Percentiles rank a stretch among this genome's conserved stretches.
Conservation (phyloP, 1,140 invertebrate species). For the Druon quercuslanigerum region DNA sequence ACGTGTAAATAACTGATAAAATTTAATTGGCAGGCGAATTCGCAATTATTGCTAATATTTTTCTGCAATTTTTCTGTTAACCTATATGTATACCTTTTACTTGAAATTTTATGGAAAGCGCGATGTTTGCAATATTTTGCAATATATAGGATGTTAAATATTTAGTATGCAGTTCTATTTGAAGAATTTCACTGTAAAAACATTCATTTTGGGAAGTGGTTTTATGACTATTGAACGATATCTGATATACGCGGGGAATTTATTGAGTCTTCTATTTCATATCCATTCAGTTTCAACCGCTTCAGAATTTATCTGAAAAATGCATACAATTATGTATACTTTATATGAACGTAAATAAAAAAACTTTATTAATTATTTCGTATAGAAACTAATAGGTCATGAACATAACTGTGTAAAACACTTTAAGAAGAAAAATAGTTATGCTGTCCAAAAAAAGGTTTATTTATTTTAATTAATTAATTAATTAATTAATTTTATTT, state of each 20-base stretch:
- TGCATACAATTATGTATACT: too few relatives aligned
- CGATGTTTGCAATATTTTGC: not conserved
- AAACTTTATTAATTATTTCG: too few relatives aligned
- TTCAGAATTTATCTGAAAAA: too few relatives aligned
- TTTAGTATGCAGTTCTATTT: not conserved
- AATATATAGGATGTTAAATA: not conserved
- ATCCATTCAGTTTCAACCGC: too few relatives aligned
- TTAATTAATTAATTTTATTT: too few relatives aligned
- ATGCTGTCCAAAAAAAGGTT: too few relatives aligned
- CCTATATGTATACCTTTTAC: not conserved
- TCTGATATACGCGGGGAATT: not conserved
- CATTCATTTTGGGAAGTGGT: slow-evolving; percentile 14
- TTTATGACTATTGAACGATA: slow-evolving; percentile 11
- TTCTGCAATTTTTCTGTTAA: not conserved
- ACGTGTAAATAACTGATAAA: not conserved
- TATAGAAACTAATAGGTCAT: too few relatives aligned
- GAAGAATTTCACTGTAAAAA: not conserved
- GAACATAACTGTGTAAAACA: too few relatives aligned
- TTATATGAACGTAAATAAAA: too few relatives aligned
- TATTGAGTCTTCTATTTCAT: not conserved
- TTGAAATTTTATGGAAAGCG: not conserved
- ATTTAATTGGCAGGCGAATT: not conserved
- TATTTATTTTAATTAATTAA: too few relatives aligned
- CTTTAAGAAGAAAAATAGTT: too few relatives aligned
- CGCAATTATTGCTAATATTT: not conserved